phyloP scores from a whole-genome alignment of 2,888 invertebrate species.

The Pimpla rufipes region DNA sequence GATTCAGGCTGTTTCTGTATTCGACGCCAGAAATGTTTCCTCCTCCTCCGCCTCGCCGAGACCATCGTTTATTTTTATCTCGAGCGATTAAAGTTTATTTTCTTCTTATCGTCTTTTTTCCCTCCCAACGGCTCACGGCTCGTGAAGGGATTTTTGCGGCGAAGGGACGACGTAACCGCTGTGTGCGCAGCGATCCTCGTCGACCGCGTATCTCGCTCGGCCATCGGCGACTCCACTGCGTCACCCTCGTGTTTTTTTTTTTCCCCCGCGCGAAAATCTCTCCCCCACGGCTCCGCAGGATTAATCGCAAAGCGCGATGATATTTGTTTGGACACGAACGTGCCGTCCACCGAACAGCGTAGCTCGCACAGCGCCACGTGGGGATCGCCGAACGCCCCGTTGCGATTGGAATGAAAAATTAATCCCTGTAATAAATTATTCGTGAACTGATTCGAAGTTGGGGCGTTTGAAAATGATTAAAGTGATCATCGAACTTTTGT shows the following conservation, averaged over 20 bases:
- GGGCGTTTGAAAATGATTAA: no score
- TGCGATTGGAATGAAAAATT: background rate
- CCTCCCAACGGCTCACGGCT: slow-evolving; percentile 12
- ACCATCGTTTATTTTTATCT: background rate
- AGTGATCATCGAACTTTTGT: no score
- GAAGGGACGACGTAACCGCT: no score
- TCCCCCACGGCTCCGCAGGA: background rate
- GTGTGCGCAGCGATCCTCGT: no score
- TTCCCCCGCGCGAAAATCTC: background rate
- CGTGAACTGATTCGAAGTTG: no score
- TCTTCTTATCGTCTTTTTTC: slow-evolving; percentile 6
- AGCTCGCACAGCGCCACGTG: background rate
- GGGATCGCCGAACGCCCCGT: background rate
- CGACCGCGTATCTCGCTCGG: no score
- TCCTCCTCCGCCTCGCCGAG: background rate
- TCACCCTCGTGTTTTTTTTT: background rate
- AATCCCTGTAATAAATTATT: no score
- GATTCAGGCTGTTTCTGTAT: background rate
- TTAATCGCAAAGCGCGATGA: background rate
- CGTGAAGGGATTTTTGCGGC: background rate
- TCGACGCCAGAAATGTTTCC: slow-evolving; percentile 18
- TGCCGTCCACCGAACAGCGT: background rate
- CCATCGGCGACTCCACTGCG: background rate
- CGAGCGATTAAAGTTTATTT: slow-evolving; percentile 39
- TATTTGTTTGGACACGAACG: background rate